phyloP scores from a whole-genome alignment of 2,888 invertebrate species.

The Habrosyne pyritoides region DNA sequence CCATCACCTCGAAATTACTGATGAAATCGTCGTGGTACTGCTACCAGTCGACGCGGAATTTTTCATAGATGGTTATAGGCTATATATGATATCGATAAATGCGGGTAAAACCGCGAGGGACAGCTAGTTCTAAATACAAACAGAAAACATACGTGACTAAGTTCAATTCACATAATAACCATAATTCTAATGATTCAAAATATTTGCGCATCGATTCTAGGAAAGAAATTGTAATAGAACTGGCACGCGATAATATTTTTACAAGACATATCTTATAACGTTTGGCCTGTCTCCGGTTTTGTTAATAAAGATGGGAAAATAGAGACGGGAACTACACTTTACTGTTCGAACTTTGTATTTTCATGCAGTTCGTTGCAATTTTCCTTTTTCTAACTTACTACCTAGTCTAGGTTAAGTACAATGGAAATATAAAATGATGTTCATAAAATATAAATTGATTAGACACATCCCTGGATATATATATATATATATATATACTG shows the following conservation, averaged over 20 bases:
- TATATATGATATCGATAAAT: too few species aligned
- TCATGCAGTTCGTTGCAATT: background rate
- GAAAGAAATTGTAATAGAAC: background rate
- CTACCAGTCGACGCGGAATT: too few species aligned
- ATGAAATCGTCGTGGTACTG: too few species aligned
- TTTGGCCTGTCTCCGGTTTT: background rate
- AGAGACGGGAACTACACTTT: background rate
- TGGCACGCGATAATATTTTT: slow-evolving; percentile 1
- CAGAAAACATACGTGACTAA: too few species aligned
- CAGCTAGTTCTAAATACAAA: too few species aligned
- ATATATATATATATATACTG: too few species aligned
- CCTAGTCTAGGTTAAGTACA: background rate
- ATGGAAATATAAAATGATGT: background rate
- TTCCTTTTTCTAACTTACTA: background rate
- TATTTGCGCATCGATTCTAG: background rate
- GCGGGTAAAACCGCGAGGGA: too few species aligned
- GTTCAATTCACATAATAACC: too few species aligned
- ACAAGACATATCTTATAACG: background rate
- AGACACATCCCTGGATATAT: background rate
- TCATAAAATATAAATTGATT: too few species aligned
- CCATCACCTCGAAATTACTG: too few species aligned
- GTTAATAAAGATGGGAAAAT: background rate
- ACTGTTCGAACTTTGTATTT: background rate
- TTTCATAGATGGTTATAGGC: too few species aligned
- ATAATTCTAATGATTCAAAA: background rate